Base-by-base conservation (phyloP, 2,113 vertebrate genomes). In the Tenebrosternarchus preto region DNA sequence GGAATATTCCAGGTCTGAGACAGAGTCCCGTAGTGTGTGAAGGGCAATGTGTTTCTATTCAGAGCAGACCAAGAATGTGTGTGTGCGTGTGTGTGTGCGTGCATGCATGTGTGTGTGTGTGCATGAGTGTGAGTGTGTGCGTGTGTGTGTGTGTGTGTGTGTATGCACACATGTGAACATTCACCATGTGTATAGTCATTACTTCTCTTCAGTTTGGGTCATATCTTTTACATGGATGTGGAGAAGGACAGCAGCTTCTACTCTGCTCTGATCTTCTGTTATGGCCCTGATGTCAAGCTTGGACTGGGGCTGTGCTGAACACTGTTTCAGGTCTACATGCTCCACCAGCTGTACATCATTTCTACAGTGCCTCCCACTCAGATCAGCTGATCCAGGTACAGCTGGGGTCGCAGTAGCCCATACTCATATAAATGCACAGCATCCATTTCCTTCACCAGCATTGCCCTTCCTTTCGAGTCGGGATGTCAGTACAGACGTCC, bases 21-120 rank as follows among this genome's bases (percentile, higher is more conserved):
- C 59, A 60, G 39, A 25, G 75, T 60, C 57, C 83, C 17, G 46
- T 71, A 69, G 77, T 69, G 82, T 84, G 83, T 86, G 85, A 86
- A 86, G 82, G 85, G 73, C 77, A 72, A 68, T 70, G 27, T 66
- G 72, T n/a, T 56, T 74, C 53, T 72, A 53, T 29, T 46, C 53
- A 33, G 59, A 55, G 12, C 43, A 82, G 59, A 19, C 64, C 43
- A 31, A 73, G 69, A 64, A 31, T 69, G 36, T 55, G 68, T 11
- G n/a, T 9, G 25, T 20, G 39, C 4, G 29, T 19, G 19, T 5
- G 36, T 19, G 11, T 73, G 57, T 16, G 33, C 50, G 20, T 3
- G 36, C 27, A 15, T 66, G 71, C 70, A 36, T 61, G 72, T 74
- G 56, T 63, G 39, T 69, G 63, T 53, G 24, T 22, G 25, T 56